phyloP scores from a whole-genome alignment of 2,797 vertebrate species.

The Odontamblyopus lacepedii region DNA sequence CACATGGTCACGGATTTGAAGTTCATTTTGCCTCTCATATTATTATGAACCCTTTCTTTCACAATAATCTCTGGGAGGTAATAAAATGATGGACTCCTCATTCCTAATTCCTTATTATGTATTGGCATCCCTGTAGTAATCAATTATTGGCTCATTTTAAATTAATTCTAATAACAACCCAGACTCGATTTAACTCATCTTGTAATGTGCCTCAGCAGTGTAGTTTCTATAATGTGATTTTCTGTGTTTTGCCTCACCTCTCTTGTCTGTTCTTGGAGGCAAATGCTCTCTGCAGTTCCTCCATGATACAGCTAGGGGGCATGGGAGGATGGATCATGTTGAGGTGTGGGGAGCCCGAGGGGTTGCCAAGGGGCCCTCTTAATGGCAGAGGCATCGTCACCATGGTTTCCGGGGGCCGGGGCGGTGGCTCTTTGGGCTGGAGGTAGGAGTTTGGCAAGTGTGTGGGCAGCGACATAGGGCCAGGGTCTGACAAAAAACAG shows the following conservation, averaged over 20 bases:
- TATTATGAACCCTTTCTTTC: too few species aligned
- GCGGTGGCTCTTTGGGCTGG: constrained; percentile 71
- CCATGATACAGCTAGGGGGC: constrained; percentile 95
- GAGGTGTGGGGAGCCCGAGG: constrained; percentile 87
- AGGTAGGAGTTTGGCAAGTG: constrained; percentile 80
- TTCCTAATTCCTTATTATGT: too few species aligned
- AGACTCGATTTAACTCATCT: too few species aligned
- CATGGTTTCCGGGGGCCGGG: constrained; percentile 70
- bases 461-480: constrained; percentile 64
- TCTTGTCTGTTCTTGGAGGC: constrained; percentile 95
- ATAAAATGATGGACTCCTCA: too few species aligned
- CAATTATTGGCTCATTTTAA: too few species aligned
- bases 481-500: constrained; percentile 59
- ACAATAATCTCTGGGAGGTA: too few species aligned
- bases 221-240: too few species aligned
- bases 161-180: too few species aligned
- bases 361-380: constrained; percentile 84
- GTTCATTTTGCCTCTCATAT: too few species aligned
- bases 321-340: constrained; percentile 91
- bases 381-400: constrained; percentile 66
- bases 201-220: too few species aligned
- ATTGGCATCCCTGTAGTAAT: too few species aligned
- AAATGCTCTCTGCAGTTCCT: constrained; percentile 94
- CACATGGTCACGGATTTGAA: too few species aligned
- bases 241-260: constrained; percentile 76